Conservation (phyloP, 2,888 invertebrate species). For the Darwinula stevensoni region DNA sequence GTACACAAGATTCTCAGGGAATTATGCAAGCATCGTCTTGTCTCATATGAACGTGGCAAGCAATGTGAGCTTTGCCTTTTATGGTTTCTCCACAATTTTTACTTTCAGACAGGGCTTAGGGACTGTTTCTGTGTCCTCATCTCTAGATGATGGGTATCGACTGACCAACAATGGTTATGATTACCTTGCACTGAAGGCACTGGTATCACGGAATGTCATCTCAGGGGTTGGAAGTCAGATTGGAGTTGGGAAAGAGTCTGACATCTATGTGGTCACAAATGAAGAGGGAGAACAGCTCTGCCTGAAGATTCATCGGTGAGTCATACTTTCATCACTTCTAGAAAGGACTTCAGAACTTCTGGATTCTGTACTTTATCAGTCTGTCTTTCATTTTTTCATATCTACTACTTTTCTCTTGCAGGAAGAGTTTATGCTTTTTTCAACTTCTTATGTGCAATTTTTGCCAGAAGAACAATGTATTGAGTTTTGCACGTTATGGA, state of each 20-base stretch:
- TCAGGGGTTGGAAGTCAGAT: constrained; percentile 88
- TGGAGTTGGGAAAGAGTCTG: constrained; percentile 95
- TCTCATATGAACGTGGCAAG: constrained; percentile 82
- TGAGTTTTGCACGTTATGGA: no score
- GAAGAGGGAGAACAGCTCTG: constrained; percentile 48
- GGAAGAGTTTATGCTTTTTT: background rate
- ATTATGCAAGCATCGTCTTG: constrained; percentile 56
- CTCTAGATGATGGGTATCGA: constrained; percentile 73
- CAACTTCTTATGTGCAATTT: constrained; percentile 1
- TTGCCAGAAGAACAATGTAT: no score
- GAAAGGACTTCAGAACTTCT: constrained; percentile 1
- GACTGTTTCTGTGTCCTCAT: constrained; percentile 4
- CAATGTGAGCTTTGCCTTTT: constrained; percentile 50
- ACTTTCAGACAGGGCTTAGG: background rate
- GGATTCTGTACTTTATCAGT: constrained; percentile 5
- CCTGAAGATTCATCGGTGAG: constrained; percentile 56
- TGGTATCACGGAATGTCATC: constrained; percentile 44
- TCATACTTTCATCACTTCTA: constrained; percentile 5
- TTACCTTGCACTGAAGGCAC: constrained; percentile 67
- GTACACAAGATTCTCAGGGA: constrained; percentile 69
- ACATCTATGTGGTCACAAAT: constrained; percentile 66
- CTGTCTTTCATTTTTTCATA: no score
- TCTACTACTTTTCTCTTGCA: no score
- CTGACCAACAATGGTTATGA: constrained; percentile 89
- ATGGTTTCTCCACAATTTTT: background rate